Base-by-base conservation (phyloP, 1,140 invertebrate species). In the Cherax quadricarinatus region DNA sequence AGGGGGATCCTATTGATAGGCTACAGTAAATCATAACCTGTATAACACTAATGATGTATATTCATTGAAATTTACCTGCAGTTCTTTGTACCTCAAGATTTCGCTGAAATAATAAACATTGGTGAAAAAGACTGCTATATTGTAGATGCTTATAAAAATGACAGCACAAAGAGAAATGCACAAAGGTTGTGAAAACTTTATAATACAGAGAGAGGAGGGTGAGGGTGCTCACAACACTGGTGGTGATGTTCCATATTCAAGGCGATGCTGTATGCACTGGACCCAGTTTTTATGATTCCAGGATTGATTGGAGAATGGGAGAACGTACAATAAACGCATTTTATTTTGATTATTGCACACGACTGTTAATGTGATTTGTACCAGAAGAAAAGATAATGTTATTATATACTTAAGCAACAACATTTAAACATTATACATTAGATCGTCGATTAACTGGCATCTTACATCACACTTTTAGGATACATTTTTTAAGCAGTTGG, bases 71-170 rank as follows among this genome's bases (percentile, higher is more conserved):
- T 91, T 91, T 91, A 91, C 90, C 90, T 91, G 90, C 90, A 91
- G 87, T 91, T 91, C 90, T 91, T 91, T 91, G 90, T 91, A 91
- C 90, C 90, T 91, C 90, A 91, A 91, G 90, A 91, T 91, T 91
- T 91, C 90, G 87, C 84, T 91, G 90, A 91, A 91, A 91, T 80
- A 80, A 91, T 91, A 86, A 82, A 70, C 30, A 86, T 41, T 91
- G 75, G 57, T 80, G 84, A 86, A 91, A 41, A 41, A 41, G 86
- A 91, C 79, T 91, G 89, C 89, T 91, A 86, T 81, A 80, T 60
- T 79, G 87, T 82, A 89, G 78, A 89, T 82, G 78, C 57, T 49
- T 82, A 82, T 62, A 90, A 75, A 84, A 86, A 86, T 86, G 49
- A 91, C 78, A 91, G 84, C 85, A 91, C 85, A 75, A 87, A 87